A percentile compares a stretch with the other conserved stretches of the same genome.
phyloP scores from a whole-genome alignment of 2,797 vertebrate genomes.

The Columba guinea region DNA sequence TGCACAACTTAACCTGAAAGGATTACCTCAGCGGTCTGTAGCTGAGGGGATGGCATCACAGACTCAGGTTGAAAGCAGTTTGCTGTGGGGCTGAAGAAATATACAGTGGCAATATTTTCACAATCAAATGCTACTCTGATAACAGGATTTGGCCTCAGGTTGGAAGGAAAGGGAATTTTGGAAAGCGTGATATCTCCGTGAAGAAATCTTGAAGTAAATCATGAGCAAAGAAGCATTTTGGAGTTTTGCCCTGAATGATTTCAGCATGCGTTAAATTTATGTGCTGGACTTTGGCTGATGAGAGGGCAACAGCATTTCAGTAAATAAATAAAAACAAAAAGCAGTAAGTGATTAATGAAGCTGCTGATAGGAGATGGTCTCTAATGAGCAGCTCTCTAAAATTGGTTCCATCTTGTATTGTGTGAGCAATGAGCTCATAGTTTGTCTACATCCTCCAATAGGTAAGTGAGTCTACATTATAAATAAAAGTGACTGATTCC shows the following conservation, averaged over 20 bases:
- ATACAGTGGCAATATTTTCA: background rate
- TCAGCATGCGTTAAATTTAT: background rate
- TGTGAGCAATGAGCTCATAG: background rate
- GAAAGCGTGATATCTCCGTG: background rate
- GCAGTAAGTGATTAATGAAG: background rate
- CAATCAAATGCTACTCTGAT: background rate
- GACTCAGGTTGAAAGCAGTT: background rate
- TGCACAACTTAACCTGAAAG: background rate
- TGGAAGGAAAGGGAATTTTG: background rate
- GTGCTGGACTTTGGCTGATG: background rate
- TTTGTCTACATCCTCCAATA: background rate
- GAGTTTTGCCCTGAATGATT: background rate
- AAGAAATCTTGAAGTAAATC: background rate
- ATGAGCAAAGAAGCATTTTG: background rate
- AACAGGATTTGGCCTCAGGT: background rate
- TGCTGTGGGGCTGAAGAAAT: background rate
- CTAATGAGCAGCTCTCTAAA: background rate
- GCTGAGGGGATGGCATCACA: background rate
- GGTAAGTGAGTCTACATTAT: background rate
- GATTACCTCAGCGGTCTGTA: background rate
- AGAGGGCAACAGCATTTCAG: background rate
- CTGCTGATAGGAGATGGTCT: background rate
- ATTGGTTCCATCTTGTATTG: background rate
- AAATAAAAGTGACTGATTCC: background rate
- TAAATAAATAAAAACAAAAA: slow-evolving; percentile 5